These are phyloP conservation scores for Parasteatoda lunata DNA, from an alignment of 2,888 invertebrate species.

Conservation along the genomic window DNA sequence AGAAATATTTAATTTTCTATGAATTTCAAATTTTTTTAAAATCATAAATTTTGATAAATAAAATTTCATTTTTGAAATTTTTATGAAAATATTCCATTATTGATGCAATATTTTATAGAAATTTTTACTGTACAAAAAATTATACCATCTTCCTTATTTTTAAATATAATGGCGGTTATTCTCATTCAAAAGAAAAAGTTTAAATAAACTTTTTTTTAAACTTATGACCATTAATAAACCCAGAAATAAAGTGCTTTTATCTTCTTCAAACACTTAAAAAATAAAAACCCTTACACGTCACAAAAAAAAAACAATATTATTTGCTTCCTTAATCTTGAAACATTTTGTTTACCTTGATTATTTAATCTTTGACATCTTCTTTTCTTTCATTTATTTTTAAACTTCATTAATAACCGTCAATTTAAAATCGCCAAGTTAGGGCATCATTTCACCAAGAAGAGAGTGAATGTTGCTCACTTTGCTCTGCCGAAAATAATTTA, in stretches of 20 bases:
- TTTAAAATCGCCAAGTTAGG: neutral
- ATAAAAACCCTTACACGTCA: neutral
- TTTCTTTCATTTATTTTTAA: neutral
- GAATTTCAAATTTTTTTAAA: too few species aligned
- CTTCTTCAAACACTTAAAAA: neutral
- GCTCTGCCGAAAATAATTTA: conserved; percentile 18
- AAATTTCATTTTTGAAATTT: too few species aligned
- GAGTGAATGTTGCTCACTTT: neutral
- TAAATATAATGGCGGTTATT: too few species aligned
- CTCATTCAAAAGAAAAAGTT: too few species aligned
- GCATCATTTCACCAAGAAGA: neutral
- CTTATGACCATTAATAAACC: too few species aligned
- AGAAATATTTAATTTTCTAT: too few species aligned
- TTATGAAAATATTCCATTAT: too few species aligned
- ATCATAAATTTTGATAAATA: too few species aligned
- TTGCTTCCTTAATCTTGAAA: neutral
- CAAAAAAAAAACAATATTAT: neutral
- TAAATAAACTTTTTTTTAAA: too few species aligned
- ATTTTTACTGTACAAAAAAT: too few species aligned
- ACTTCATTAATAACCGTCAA: neutral
- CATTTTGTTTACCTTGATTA: neutral
- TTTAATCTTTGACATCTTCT: neutral
- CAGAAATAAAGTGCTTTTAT: neutral
- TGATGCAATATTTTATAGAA: too few species aligned
- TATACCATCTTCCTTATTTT: too few species aligned